Evolutionary conservation across 2,888 invertebrate species (phyloP), one percentile per base, ranked within the genome.

Genomic region (Xestia ashworthii): DNA sequence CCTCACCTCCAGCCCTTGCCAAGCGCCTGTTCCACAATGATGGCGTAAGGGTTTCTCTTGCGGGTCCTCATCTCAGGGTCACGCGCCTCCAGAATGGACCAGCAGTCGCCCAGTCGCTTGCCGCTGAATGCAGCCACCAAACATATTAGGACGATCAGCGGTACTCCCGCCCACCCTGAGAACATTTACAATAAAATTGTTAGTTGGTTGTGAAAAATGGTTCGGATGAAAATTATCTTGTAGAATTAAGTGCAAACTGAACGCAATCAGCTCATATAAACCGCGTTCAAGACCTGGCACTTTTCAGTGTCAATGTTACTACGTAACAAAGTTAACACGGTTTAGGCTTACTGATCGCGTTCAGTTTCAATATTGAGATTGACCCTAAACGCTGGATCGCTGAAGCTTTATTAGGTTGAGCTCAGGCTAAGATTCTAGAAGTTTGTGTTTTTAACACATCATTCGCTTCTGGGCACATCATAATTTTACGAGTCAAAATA

Each of bases 51-150:
- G 91, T 98, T 97, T 74, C 98, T 94, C 81, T 97, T 97, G 60
- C 96, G 94, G 67, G 92, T 95, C 86, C 97, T 94, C 93, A 97
- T 97, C 86, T 97, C 97, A 0, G 97, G 97, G 89, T 97, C 97
- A 0, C 98, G 94, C 71, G 97, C 97, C 91, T 98, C 98, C 48
- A 98, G 91, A 69, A 98, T 97, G 60, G 97, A 95, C 98, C 98
- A 98, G 92, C 98, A 98, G 83, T 97, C 96, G 0, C 98, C 98
- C 9, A 98, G 95, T 50, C 97, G 95, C 80, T 97, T 97, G n/a
- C 98, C 98, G 69, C 97, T 97, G 94, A 97, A 98, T 3, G 97
- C 97, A 0, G 98, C 97, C 71, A 97, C 95, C 4, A 97, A 89
- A 82, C 97, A 97, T 92, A 98, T 97, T 72, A 97, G 80, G 0